Base-by-base conservation (phyloP, 2,797 vertebrate genomes). In the Lagocephalus sceleratus region DNA sequence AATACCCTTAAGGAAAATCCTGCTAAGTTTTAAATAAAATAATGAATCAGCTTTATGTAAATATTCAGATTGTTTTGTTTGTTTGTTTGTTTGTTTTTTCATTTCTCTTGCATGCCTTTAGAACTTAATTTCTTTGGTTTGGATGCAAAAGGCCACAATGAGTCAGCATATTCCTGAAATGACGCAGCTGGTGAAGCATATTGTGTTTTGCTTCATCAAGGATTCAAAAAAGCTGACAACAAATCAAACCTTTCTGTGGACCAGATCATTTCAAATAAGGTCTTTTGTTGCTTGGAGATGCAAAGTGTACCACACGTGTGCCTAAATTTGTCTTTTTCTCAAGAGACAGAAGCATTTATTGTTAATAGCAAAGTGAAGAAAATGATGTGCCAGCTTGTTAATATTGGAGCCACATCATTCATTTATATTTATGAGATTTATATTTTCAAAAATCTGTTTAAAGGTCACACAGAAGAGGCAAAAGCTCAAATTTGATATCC, bases 121-220 rank as follows among this genome's bases (percentile, higher is more conserved):
- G 19, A n/a, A 54, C 45, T 43, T 44, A 6, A 44, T 39, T 35
- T 0, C 17, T 10, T 68, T 38, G 29, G 69, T 65, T 52, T 44
- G 47, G 61, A 8, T 0, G 61, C 60, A 62, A 57, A 54, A n/a
- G 11, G 61, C 52, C 57, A 63, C 65, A 71, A 76, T 84, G 84
- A 87, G 66, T 77, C 70, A 82, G 82, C 83, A 73, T 71, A 66
- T 83, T 82, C 70, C 63, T 77, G 71, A 83, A 88, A 82, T 71
- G 73, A 76, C 78, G 75, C 87, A 86, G 83, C 83, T 86, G 81
- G 71, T 78, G 0, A 53, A 74, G 65, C 82, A 83, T 84, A 85
- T 89, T 86, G 82, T 68, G 76, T 79, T 83, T 78, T 53, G 59
- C 79, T 61, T 81, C 73, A 84, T 85, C 66, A 70, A 79, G 72